These are phyloP conservation scores for Loxodonta africana DNA, from an alignment of 2,113 vertebrate species.

Conservation along the genomic window DNA sequence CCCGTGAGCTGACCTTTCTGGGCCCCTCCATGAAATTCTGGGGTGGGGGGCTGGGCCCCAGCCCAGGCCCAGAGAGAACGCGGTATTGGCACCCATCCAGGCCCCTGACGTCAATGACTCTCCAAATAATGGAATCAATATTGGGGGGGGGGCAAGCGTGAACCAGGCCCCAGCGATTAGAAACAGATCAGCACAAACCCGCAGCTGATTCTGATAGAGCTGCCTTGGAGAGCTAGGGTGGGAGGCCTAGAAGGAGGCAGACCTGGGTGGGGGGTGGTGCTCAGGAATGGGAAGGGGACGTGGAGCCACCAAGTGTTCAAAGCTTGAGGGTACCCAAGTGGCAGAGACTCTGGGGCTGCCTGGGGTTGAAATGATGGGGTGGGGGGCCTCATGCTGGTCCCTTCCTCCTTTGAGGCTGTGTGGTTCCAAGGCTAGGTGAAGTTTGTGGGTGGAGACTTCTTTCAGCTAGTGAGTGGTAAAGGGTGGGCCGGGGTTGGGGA, in stretches of 20 bases:
- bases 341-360: neutral
- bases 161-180: conserved; percentile 85
- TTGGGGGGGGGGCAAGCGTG: conserved; percentile 80
- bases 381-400: neutral
- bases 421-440: conserved; percentile 11
- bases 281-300: conserved; percentile 48
- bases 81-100: conserved; percentile 81
- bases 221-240: conserved; percentile 70
- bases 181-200: conserved; percentile 84
- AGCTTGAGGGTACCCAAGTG: neutral
- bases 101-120: conserved; percentile 85
- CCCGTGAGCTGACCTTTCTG: conserved; percentile 72
- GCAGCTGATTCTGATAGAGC: conserved; percentile 85
- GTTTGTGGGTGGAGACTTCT: conserved; percentile 47
- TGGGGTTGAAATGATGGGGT: neutral
- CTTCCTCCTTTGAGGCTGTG: neutral
- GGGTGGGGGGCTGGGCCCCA: conserved; percentile 57
- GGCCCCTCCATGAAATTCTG: conserved; percentile 73
- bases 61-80: conserved; percentile 78
- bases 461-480: conserved; percentile 26
- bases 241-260: conserved; percentile 77
- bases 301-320: conserved; percentile 35
- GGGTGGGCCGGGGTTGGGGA: neutral
- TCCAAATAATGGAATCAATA: conserved; percentile 87
- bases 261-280: neutral